Evolutionary conservation across 2,888 invertebrate genomes (phyloP).

Genomic region (Callyntrura sp.): DNA sequence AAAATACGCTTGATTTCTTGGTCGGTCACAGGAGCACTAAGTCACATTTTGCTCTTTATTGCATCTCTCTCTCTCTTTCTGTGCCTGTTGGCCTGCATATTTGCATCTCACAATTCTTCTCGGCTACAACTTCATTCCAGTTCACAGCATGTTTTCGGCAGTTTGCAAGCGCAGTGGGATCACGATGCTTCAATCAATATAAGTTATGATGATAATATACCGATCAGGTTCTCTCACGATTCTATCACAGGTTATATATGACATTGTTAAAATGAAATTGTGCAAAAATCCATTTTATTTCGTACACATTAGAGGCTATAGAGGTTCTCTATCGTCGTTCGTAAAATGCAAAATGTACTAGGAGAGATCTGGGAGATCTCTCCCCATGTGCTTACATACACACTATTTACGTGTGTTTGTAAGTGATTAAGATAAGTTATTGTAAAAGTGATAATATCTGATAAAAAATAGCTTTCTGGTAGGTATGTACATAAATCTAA

Average conservation of each 20-base stretch:
- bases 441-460: slow-evolving; percentile 46
- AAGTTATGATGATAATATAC: slow-evolving; percentile 64
- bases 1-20: slow-evolving; percentile 47
- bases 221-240: slow-evolving; percentile 67
- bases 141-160: slow-evolving; percentile 47
- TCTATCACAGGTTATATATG: slow-evolving; percentile 57
- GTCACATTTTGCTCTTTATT: background rate
- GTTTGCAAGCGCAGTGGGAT: slow-evolving; percentile 24
- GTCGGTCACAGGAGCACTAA: background rate
- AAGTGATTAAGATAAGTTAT: slow-evolving; percentile 12
- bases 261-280: slow-evolving; percentile 55
- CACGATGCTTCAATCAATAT: slow-evolving; percentile 64
- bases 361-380: background rate
- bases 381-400: background rate
- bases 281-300: slow-evolving; percentile 34
- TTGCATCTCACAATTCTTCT: background rate
- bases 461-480: slow-evolving; percentile 27
- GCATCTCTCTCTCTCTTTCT: background rate
- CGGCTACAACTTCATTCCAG: slow-evolving; percentile 50
- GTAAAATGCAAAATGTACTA: too few species aligned
- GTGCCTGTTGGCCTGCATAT: background rate
- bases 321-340: background rate
- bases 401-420: background rate
- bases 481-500: slow-evolving; percentile 8
- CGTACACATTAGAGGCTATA: background rate